phyloP scores from a whole-genome alignment of 1,140 invertebrate genomes.

The Melanaphis sacchari region DNA sequence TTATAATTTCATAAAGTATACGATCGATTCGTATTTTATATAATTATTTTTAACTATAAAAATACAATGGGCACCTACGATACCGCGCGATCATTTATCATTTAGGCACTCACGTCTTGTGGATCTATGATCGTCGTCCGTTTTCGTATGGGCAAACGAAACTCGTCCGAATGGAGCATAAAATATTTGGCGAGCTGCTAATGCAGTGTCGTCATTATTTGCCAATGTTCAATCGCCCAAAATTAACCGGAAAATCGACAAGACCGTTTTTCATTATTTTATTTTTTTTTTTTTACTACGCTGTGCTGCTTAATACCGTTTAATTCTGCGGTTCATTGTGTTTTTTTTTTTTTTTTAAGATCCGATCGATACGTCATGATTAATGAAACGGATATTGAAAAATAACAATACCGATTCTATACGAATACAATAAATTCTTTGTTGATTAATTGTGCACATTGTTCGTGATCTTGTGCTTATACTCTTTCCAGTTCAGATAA shows the following conservation, averaged over 20 bases:
- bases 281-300: background rate
- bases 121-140: conserved; percentile 19
- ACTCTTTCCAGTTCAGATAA: background rate
- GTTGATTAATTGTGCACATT: background rate
- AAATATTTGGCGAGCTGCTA: background rate
- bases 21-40: background rate
- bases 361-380: conserved; percentile 27
- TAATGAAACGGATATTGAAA: conserved; percentile 6
- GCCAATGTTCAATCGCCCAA: background rate
- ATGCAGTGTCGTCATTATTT: background rate
- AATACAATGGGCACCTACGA: background rate
- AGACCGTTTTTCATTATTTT: background rate
- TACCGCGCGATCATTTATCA: background rate
- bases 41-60: background rate
- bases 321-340: conserved; percentile 14
- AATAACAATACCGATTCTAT: background rate
- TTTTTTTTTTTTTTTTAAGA: background rate
- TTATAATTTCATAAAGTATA: background rate
- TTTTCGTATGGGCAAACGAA: background rate
- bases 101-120: background rate
- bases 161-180: background rate
- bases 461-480: background rate
- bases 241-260: conserved; percentile 17
- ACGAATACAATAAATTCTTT: background rate
- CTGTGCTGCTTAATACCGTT: background rate